Percentiles rank a stretch among this genome's conserved stretches.
phyloP scores from a whole-genome alignment of 2,113 vertebrate species.

The Microcebus jonahi region DNA sequence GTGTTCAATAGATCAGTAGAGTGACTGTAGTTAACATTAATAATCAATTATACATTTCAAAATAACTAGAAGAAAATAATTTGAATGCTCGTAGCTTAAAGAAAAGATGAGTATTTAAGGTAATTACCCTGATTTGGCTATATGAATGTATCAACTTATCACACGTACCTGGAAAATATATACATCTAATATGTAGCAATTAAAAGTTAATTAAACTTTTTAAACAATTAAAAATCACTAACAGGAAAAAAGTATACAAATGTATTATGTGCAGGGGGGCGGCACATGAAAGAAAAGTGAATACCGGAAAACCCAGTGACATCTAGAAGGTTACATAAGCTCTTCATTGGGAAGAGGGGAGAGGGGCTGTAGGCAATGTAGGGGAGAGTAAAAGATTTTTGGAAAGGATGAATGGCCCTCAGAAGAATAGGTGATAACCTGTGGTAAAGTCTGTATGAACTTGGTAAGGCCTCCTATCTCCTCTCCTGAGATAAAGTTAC shows the following conservation, averaged over 20 bases:
- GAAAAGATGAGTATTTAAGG: neutral
- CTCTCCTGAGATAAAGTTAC: neutral
- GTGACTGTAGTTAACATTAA: neutral
- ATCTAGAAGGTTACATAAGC: neutral
- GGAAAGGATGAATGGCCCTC: neutral
- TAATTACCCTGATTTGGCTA: neutral
- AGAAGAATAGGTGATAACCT: neutral
- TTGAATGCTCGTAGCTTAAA: neutral
- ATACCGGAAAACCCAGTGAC: neutral
- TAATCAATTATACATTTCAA: neutral
- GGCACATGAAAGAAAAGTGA: neutral
- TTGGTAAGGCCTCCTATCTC: neutral
- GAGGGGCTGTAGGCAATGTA: neutral
- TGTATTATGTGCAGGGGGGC: neutral
- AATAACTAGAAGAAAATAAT: neutral
- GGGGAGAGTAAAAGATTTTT: neutral
- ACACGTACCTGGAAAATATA: neutral
- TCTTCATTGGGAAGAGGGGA: neutral
- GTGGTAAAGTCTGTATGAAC: neutral
- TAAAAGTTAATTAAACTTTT: neutral
- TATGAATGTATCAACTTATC: neutral
- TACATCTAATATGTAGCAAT: neutral
- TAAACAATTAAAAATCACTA: neutral
- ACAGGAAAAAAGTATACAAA: neutral
- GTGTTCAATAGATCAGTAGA: neutral